phyloP scores from a whole-genome alignment of 2,888 invertebrate genomes.

The Pollenia angustigena region DNA sequence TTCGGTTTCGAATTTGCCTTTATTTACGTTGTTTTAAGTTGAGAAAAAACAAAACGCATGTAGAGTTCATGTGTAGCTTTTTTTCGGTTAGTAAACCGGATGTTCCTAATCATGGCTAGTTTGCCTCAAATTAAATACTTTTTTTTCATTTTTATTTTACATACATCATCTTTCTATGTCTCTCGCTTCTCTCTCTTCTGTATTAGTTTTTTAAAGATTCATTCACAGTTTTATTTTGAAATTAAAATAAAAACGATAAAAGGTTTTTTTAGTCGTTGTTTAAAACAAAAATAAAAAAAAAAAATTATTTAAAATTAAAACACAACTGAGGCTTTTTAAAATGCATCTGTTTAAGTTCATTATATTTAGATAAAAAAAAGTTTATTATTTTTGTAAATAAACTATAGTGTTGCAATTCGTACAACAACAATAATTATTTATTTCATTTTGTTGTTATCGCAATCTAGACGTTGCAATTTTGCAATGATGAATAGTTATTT shows the following conservation, averaged over 20 bases:
- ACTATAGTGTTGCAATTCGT: slow-evolving; percentile 42
- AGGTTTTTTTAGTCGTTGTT: slow-evolving; percentile 21
- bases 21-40: slow-evolving; percentile 48
- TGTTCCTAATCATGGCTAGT: slow-evolving; percentile 84
- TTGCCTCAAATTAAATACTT: slow-evolving; percentile 84
- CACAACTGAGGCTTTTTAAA: background rate
- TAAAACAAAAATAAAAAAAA: slow-evolving; percentile 21
- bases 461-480: slow-evolving; percentile 62
- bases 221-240: slow-evolving; percentile 60
- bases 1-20: slow-evolving; percentile 57
- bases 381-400: slow-evolving; percentile 43
- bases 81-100: slow-evolving; percentile 84
- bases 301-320: slow-evolving; percentile 22
- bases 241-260: slow-evolving; percentile 51
- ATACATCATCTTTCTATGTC: slow-evolving; percentile 59
- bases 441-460: slow-evolving; percentile 55
- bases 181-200: slow-evolving; percentile 29
- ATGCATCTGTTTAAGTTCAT: slow-evolving; percentile 7
- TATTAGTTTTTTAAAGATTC: slow-evolving; percentile 36
- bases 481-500: slow-evolving; percentile 59
- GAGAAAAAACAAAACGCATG: slow-evolving; percentile 59
- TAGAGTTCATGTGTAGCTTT: slow-evolving; percentile 72
- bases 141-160: slow-evolving; percentile 46
- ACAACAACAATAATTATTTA: slow-evolving; percentile 28
- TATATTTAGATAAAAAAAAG: slow-evolving; percentile 47